Conservation (phyloP, 2,113 vertebrate species). For the Mesitornis unicolor region DNA sequence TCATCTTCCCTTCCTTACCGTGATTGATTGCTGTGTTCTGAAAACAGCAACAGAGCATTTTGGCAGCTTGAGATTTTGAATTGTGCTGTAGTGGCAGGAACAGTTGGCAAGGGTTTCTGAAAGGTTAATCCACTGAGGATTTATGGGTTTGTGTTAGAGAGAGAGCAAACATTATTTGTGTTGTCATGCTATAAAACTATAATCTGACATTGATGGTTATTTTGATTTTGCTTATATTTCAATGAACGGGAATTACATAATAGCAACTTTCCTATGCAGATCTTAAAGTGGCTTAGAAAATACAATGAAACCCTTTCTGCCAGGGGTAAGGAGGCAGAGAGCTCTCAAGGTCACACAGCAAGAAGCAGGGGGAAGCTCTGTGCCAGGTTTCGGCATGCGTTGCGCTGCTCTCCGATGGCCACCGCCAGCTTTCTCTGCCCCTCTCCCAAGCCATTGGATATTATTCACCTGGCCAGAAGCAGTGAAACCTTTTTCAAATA, state of each 20-base stretch:
- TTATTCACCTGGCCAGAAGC: neutral
- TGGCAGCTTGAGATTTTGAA: slow-evolving; percentile 61
- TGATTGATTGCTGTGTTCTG: slow-evolving; percentile 58
- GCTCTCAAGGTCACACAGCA: neutral
- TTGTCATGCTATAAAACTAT: slow-evolving; percentile 47
- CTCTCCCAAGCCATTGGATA: neutral
- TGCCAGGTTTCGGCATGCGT: neutral
- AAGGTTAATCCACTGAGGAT: slow-evolving; percentile 60
- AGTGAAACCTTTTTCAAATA: neutral
- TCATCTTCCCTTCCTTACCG: slow-evolving; percentile 42
- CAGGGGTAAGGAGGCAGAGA: neutral
- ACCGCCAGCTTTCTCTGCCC: neutral
- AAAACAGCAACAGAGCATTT: slow-evolving; percentile 47
- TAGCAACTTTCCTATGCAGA: neutral
- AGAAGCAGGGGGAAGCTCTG: neutral
- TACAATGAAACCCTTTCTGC: neutral
- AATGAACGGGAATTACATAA: slow-evolving; percentile 27
- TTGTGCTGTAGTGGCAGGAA: slow-evolving; percentile 58
- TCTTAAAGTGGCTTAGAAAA: neutral
- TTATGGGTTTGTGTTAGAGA: slow-evolving; percentile 47
- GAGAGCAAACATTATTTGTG: slow-evolving; percentile 50
- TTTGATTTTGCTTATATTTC: slow-evolving; percentile 60
- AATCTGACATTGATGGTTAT: slow-evolving; percentile 62
- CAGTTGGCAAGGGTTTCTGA: slow-evolving; percentile 54
- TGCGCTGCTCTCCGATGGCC: neutral